Conservation (phyloP, 2,888 invertebrate species). For the Agrypnus murinus region DNA sequence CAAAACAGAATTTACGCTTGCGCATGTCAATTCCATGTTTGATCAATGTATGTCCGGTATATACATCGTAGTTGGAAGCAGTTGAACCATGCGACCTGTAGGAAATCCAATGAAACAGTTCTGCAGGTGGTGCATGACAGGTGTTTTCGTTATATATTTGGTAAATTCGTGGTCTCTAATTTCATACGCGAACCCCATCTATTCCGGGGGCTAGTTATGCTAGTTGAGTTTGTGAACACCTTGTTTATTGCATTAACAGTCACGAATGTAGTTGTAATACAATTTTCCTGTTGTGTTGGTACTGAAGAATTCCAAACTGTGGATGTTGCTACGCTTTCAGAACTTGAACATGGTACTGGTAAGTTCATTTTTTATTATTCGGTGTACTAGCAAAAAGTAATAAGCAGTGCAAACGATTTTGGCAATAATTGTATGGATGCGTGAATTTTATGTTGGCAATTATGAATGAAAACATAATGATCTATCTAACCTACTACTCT, state of each 20-base stretch:
- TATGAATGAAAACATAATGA: too few relatives aligned
- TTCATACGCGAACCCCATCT: constrained; percentile 38
- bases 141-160: constrained; percentile 39
- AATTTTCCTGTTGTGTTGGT: constrained; percentile 21
- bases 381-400: too few relatives aligned
- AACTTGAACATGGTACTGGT: constrained; percentile 62
- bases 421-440: too few relatives aligned
- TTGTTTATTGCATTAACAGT: constrained; percentile 34
- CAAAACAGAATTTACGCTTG: constrained; percentile 58
- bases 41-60: constrained; percentile 64
- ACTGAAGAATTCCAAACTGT: constrained; percentile 59
- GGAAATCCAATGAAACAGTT: constrained; percentile 41
- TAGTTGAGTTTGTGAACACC: constrained; percentile 44
- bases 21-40: constrained; percentile 62
- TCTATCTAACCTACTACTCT: too few relatives aligned
- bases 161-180: constrained; percentile 23
- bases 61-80: constrained; percentile 35
- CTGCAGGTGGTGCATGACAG: constrained; percentile 52
- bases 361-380: constrained; percentile 29
- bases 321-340: constrained; percentile 59
- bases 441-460: neutral
- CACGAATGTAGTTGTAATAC: constrained; percentile 29
- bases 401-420: too few relatives aligned
- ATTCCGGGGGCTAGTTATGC: constrained; percentile 50
- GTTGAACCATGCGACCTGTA: constrained; percentile 53